A percentile compares a stretch with the other conserved stretches of the same genome.
Evolutionary conservation across 2,797 vertebrate species (phyloP).

Genomic region (Sorex maritimensis): DNA sequence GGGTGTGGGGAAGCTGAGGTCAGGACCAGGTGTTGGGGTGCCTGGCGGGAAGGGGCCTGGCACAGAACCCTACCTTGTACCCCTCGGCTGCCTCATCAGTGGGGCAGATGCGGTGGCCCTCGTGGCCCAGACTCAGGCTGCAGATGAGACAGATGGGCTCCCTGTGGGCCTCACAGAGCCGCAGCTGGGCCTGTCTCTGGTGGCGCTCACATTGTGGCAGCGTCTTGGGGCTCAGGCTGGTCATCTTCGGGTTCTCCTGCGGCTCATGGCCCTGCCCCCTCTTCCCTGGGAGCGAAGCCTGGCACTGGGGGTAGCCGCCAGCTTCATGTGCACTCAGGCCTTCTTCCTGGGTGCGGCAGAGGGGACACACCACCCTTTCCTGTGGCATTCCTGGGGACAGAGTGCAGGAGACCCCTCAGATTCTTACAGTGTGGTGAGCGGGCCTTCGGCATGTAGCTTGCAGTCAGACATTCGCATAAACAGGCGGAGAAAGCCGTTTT

Average conservation of each 20-base stretch:
- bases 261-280: neutral
- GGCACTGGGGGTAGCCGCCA: constrained; percentile 20
- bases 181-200: constrained; percentile 74
- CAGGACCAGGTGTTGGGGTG: no score
- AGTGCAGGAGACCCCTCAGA: constrained; percentile 55
- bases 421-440: no score
- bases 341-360: constrained; percentile 46
- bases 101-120: constrained; percentile 76
- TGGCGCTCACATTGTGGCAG: constrained; percentile 79
- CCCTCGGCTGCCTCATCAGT: constrained; percentile 79
- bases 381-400: constrained; percentile 64
- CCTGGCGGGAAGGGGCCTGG: neutral
- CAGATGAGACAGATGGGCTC: constrained; percentile 84
- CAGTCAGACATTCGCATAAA: no score
- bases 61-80: constrained; percentile 75
- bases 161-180: constrained; percentile 82
- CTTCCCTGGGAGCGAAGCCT: neutral
- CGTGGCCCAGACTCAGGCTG: constrained; percentile 82
- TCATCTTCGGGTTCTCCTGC: neutral
- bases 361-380: constrained; percentile 11
- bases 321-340: neutral
- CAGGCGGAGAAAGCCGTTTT: no score
- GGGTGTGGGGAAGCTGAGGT: constrained; percentile 1
- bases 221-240: neutral
- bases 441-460: no score